These are phyloP conservation scores for Matsumyia berberina DNA, from an alignment of 2,888 invertebrate genomes.

Conservation along the genomic window DNA sequence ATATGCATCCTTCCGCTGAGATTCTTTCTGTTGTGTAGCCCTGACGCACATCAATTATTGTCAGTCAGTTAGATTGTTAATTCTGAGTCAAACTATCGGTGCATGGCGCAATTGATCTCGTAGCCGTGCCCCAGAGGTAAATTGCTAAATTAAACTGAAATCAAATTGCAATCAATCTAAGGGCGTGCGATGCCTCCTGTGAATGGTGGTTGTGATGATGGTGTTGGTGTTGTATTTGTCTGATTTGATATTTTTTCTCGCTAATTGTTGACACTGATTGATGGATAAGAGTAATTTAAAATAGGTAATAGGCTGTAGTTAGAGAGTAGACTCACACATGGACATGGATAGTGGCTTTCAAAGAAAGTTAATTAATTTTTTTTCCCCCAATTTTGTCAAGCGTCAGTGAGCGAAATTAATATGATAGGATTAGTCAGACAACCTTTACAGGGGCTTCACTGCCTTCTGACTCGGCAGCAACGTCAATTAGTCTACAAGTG, in stretches of 20 bases:
- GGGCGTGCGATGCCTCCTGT: slow-evolving; percentile 13
- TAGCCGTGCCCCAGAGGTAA: slow-evolving; percentile 64
- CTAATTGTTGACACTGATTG: slow-evolving; percentile 68
- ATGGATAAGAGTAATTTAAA: slow-evolving; percentile 18
- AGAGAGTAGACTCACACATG: too few species aligned
- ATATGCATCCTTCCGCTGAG: neutral
- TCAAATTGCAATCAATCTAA: slow-evolving; percentile 70
- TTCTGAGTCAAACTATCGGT: slow-evolving; percentile 68
- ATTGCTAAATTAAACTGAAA: slow-evolving; percentile 71
- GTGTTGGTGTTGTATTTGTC: slow-evolving; percentile 4
- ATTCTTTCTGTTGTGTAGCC: slow-evolving; percentile 31
- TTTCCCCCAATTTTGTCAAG: too few species aligned
- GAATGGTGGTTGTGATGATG: too few species aligned
- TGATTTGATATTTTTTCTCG: neutral
- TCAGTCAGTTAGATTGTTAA: slow-evolving; percentile 71
- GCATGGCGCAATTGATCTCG: slow-evolving; percentile 50
- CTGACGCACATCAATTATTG: slow-evolving; percentile 69
- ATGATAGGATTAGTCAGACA: too few species aligned
- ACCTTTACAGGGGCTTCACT: too few species aligned
- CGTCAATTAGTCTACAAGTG: too few species aligned
- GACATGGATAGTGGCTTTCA: too few species aligned
- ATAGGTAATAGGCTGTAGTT: slow-evolving; percentile 16
- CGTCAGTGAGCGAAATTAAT: too few species aligned
- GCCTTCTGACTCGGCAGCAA: too few species aligned
- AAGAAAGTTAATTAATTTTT: too few species aligned